phyloP scores from a whole-genome alignment of 2,888 invertebrate genomes.

The Cerastoderma edule region DNA sequence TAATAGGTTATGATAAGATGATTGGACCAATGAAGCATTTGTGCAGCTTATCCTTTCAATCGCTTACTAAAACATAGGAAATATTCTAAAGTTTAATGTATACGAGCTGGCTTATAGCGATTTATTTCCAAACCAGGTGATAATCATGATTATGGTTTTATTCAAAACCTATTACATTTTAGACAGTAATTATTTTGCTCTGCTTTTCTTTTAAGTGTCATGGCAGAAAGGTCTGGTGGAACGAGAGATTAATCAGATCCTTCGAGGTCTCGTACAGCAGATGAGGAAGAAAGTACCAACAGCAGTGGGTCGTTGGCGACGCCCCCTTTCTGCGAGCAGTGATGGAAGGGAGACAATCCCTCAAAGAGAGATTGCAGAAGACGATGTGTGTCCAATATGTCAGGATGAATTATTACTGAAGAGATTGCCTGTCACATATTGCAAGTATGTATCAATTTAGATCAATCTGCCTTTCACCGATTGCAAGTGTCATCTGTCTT shows the following conservation, averaged over 20 bases:
- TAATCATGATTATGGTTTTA: not conserved
- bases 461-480: no score
- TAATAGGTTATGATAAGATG: no score
- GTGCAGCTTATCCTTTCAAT: no score
- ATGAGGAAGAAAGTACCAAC: slow-evolving; percentile 57
- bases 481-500: no score
- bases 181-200: not conserved
- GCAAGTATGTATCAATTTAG: no score
- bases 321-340: slow-evolving; percentile 54
- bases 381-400: slow-evolving; percentile 84
- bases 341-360: slow-evolving; percentile 71
- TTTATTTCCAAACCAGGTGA: not conserved
- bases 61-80: no score
- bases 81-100: no score
- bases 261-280: slow-evolving; percentile 71
- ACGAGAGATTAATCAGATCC: slow-evolving; percentile 82
- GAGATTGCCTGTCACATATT: slow-evolving; percentile 82
- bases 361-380: slow-evolving; percentile 80
- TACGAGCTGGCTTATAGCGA: not conserved
- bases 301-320: slow-evolving; percentile 53
- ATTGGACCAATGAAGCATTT: no score
- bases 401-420: slow-evolving; percentile 82
- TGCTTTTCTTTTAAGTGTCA: slow-evolving; percentile 76
- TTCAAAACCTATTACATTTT: not conserved
- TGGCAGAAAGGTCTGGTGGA: slow-evolving; percentile 84